Evolutionary conservation across 1,140 invertebrate species (phyloP), one percentile per base, ranked within the genome.

Genomic region (Pseudomyrmex dendroicus): DNA sequence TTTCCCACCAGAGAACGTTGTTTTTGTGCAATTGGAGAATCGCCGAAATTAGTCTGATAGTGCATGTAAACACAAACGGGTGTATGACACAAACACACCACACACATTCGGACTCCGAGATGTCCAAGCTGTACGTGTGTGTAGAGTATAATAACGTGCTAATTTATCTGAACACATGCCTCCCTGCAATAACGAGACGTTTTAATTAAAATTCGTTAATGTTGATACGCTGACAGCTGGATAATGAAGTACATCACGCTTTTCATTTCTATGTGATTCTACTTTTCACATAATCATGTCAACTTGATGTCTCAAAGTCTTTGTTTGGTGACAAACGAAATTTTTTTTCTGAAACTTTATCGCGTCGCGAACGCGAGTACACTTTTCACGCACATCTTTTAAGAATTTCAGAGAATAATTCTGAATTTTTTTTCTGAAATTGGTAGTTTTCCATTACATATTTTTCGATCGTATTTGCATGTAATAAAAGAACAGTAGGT

Each of bases 141-240:
- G 35, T 35, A 1, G 35, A 35, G 7, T 35, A 1, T 35, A 35
- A 80, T 72, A 80, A 52, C 46, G 46, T 22, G 66, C 66, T 70
- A 80, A 80, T 80, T 35, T 80, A 72, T 72, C n/a, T 20, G 46
- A 80, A 59, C 66, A 72, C 68, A 54, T 61, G 66, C 66, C 35
- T 48, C 7, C 15, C 76, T 56, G 46, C 52, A 54, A 59, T 61
- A 72, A 80, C 76, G 54, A 72, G 20, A 54, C 66, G 76, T 62
- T 80, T 80, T 80, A 80, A 80, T 80, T 80, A 80, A 80, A 80
- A 80, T 80, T 70, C 64, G 76, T 80, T 80, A 70, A 80, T 80
- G 66, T 70, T 72, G 25, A 72, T 80, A 50, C 76, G 15, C 13
- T 72, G 76, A 50, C 76, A 80, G 54, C 54, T 48, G 54, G 54